These are phyloP conservation scores for Calliscelio sp. DNA, from an alignment of 2,888 invertebrate species.

Conservation along the genomic window DNA sequence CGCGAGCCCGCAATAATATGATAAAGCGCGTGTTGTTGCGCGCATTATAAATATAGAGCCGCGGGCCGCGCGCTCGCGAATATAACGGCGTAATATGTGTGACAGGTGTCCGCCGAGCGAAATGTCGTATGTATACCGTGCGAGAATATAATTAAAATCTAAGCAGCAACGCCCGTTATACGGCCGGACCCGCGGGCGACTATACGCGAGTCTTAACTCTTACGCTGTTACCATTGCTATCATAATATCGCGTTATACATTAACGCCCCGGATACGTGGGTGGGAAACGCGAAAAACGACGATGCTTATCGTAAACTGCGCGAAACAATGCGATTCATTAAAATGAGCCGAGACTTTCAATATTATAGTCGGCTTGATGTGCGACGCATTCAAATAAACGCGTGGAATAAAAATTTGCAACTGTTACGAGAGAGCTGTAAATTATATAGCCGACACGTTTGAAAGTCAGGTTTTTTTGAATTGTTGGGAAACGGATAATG, in stretches of 20 bases:
- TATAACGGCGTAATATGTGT: slow-evolving; percentile 76
- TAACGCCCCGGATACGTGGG: slow-evolving; percentile 55
- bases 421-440: slow-evolving; percentile 21
- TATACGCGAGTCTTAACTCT: slow-evolving; percentile 57
- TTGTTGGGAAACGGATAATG: no score
- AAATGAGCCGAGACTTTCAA: slow-evolving; percentile 26
- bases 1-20: slow-evolving; percentile 38
- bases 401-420: slow-evolving; percentile 7
- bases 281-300: slow-evolving; percentile 51
- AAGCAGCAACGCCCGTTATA: slow-evolving; percentile 68
- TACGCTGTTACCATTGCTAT: slow-evolving; percentile 62
- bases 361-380: slow-evolving; percentile 24
- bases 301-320: slow-evolving; percentile 62
- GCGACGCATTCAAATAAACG: slow-evolving; percentile 44
- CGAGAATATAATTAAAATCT: slow-evolving; percentile 80
- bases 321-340: slow-evolving; percentile 54
- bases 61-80: slow-evolving; percentile 49
- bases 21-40: slow-evolving; percentile 40
- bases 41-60: slow-evolving; percentile 66
- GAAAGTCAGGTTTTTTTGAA: no score
- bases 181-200: slow-evolving; percentile 56
- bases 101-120: slow-evolving; percentile 81
- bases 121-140: slow-evolving; percentile 65
- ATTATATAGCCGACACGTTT: neutral
- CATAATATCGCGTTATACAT: slow-evolving; percentile 54